These are phyloP conservation scores for Lypha dubia DNA, from an alignment of 2,888 invertebrate genomes.

Conservation along the genomic window DNA sequence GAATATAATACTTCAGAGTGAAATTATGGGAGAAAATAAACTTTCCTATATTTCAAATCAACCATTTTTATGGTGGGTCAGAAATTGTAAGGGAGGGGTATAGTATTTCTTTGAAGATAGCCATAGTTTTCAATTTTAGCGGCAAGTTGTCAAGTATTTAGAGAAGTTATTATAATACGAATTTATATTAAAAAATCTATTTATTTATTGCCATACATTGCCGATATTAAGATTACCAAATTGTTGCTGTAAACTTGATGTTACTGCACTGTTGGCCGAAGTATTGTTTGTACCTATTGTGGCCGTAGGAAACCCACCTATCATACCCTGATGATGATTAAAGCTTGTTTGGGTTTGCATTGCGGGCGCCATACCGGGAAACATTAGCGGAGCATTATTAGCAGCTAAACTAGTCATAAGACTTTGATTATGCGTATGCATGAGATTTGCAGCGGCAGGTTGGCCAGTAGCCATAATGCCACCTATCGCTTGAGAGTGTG, in stretches of 20 bases:
- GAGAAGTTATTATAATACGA: constrained; percentile 32
- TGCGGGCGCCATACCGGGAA: constrained; percentile 62
- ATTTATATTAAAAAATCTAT: constrained; percentile 55
- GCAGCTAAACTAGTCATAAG: constrained; percentile 70
- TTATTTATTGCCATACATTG: constrained; percentile 83
- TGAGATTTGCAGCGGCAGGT: constrained; percentile 73
- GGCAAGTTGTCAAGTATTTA: constrained; percentile 69
- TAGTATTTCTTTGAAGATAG: constrained; percentile 33
- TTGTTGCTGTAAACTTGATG: constrained; percentile 82
- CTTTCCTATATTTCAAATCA: constrained; percentile 13
- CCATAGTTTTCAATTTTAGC: constrained; percentile 55
- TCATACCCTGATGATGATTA: constrained; percentile 66
- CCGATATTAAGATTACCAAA: constrained; percentile 83
- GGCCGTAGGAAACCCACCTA: constrained; percentile 67
- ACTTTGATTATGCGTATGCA: constrained; percentile 81
- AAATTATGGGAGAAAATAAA: constrained; percentile 27
- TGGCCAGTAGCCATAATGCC: constrained; percentile 77
- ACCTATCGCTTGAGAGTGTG: constrained; percentile 67
- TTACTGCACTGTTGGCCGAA: constrained; percentile 73
- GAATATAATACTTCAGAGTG: constrained; percentile 56
- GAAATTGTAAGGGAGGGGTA: neutral
- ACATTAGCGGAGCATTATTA: constrained; percentile 59
- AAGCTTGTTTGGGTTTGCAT: constrained; percentile 60
- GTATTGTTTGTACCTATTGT: constrained; percentile 47
- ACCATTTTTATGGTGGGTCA: constrained; percentile 3